Conservation (phyloP, 2,113 vertebrate genomes). For the Pitta sordida region DNA sequence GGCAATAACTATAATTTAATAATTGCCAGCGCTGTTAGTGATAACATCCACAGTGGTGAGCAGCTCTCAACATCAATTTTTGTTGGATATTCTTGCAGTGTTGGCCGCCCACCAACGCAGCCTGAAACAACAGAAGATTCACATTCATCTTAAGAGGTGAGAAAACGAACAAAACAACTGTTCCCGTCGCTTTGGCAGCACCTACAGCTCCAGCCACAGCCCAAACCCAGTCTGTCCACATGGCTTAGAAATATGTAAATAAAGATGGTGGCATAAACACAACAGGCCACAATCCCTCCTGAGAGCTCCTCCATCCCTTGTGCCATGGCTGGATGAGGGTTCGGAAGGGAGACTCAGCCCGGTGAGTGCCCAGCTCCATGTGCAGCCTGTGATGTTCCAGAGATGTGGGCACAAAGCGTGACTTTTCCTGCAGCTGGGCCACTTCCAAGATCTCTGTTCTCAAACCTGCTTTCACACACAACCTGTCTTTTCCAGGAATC, state of each 20-base stretch:
- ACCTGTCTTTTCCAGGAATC: neutral
- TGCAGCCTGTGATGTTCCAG: neutral
- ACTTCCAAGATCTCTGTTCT: neutral
- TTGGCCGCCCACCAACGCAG: neutral
- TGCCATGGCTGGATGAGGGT: fast-evolving
- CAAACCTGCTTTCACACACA: neutral
- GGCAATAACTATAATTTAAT: neutral
- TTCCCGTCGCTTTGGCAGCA: neutral
- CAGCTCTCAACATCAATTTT: neutral
- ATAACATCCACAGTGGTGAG: neutral
- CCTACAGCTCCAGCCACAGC: neutral
- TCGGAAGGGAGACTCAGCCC: fast-evolving
- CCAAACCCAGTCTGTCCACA: neutral
- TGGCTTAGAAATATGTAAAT: too few species aligned
- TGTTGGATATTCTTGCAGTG: neutral
- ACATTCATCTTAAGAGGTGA: neutral
- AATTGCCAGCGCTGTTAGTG: neutral
- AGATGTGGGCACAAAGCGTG: neutral
- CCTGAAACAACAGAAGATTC: neutral
- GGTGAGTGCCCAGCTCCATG: fast-evolving
- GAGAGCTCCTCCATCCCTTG: neutral
- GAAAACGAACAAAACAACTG: neutral
- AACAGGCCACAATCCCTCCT: neutral
- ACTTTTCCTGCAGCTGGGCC: neutral
- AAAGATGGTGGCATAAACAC: too few species aligned